A percentile compares a stretch with the other conserved stretches of the same genome.
Evolutionary conservation across 2,888 invertebrate species (phyloP).

Genomic region (Bhutanitis thaidina): DNA sequence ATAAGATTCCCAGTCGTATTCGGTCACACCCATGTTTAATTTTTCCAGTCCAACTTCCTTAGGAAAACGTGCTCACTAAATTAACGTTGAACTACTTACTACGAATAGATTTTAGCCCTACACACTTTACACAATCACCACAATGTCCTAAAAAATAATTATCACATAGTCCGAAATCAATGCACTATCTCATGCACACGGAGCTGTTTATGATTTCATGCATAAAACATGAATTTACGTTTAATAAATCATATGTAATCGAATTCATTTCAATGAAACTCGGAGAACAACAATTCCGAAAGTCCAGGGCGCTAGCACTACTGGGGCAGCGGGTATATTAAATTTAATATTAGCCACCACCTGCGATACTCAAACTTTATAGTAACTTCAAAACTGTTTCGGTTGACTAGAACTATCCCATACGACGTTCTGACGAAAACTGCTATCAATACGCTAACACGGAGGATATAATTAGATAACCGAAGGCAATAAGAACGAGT

Average conservation of each 20-base stretch:
- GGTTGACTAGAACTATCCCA: conserved; percentile 5
- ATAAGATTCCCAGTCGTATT: conserved; percentile 72
- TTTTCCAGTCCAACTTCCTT: conserved; percentile 39
- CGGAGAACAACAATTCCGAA: conserved; percentile 55
- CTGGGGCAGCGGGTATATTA: conserved; percentile 72
- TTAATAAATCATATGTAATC: conserved; percentile 50
- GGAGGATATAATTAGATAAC: conserved; percentile 19
- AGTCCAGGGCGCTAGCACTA: conserved; percentile 67
- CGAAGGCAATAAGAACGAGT: conserved; percentile 13
- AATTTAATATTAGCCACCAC: conserved; percentile 74
- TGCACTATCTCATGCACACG: conserved; percentile 68
- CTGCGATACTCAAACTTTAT: conserved; percentile 57
- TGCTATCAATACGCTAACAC: conserved; percentile 23
- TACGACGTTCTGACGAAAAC: conserved; percentile 22
- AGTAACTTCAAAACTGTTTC: background rate
- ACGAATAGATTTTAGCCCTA: conserved; percentile 26
- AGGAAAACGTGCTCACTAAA: conserved; percentile 36
- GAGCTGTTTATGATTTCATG: conserved; percentile 57
- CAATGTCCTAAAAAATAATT: conserved; percentile 33
- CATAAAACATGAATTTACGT: conserved; percentile 45
- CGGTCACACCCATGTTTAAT: conserved; percentile 72
- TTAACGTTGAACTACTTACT: conserved; percentile 28
- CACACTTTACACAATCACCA: conserved; percentile 36
- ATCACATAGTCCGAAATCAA: conserved; percentile 32
- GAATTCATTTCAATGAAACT: conserved; percentile 52